phyloP scores from a whole-genome alignment of 2,113 vertebrate genomes.

The Eurystomus gularis region DNA sequence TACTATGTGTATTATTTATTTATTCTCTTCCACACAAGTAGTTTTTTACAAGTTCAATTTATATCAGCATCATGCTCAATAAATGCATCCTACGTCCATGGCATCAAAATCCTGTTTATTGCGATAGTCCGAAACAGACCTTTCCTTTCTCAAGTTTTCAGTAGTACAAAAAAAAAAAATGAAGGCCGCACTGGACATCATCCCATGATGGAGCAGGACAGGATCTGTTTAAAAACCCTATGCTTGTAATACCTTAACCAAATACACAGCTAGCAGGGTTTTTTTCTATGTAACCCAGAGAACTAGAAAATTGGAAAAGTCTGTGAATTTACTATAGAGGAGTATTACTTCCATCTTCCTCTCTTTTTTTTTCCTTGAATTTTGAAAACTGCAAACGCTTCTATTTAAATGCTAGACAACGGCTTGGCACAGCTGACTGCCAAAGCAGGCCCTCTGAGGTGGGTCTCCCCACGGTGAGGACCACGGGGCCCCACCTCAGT shows the following conservation, averaged over 20 bases:
- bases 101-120: background rate
- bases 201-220: background rate
- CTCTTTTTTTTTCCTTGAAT: background rate
- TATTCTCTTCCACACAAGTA: background rate
- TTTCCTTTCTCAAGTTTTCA: background rate
- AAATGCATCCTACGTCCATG: background rate
- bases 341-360: background rate
- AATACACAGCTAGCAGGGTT: background rate
- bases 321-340: background rate
- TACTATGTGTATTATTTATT: background rate
- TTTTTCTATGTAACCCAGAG: background rate
- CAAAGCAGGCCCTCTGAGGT: background rate
- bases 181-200: background rate
- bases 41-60: background rate
- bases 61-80: background rate
- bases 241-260: background rate
- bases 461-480: background rate
- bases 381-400: background rate
- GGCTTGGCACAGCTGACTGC: background rate
- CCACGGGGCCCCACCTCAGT: background rate
- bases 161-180: background rate
- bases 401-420: background rate
- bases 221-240: background rate
- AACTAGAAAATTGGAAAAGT: background rate
- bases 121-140: background rate